Evolutionary conservation across 2,888 invertebrate genomes (phyloP).

Genomic region (Melanostoma scalare): DNA sequence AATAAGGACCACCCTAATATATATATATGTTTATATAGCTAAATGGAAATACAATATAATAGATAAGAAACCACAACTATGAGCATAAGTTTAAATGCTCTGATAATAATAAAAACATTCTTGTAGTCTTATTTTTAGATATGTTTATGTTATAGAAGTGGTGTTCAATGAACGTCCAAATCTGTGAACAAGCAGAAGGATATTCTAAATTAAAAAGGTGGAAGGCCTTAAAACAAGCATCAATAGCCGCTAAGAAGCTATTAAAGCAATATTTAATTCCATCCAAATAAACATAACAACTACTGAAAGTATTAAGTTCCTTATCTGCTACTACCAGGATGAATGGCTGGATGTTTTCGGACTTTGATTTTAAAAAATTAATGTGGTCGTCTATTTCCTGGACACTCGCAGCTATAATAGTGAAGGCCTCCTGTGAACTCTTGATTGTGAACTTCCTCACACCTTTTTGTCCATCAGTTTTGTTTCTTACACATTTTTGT

Average conservation of each 20-base stretch:
- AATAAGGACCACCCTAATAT: too few species aligned
- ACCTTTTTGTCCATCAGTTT: not conserved
- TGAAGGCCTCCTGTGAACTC: conserved; percentile 1
- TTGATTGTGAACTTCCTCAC: conserved; percentile 5
- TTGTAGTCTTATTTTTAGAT: not conserved
- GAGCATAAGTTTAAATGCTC: not conserved
- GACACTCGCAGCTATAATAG: not conserved
- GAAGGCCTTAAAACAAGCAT: not conserved
- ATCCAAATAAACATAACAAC: not conserved
- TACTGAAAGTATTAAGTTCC: not conserved
- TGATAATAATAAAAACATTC: not conserved
- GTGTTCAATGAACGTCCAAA: not conserved
- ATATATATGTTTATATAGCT: not conserved
- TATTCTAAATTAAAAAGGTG: not conserved
- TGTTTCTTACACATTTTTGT: not conserved
- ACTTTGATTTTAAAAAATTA: not conserved
- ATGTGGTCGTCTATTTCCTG: not conserved
- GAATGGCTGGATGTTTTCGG: not conserved
- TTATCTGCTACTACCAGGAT: not conserved
- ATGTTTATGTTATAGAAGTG: not conserved
- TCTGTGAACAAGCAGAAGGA: not conserved
- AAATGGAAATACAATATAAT: not conserved
- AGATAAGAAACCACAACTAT: not conserved
- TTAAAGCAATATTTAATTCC: not conserved
- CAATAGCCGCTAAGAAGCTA: not conserved